These are phyloP conservation scores for Thamnophis sirtalis DNA, from an alignment of 2,113 vertebrate species.

Conservation along the genomic window DNA sequence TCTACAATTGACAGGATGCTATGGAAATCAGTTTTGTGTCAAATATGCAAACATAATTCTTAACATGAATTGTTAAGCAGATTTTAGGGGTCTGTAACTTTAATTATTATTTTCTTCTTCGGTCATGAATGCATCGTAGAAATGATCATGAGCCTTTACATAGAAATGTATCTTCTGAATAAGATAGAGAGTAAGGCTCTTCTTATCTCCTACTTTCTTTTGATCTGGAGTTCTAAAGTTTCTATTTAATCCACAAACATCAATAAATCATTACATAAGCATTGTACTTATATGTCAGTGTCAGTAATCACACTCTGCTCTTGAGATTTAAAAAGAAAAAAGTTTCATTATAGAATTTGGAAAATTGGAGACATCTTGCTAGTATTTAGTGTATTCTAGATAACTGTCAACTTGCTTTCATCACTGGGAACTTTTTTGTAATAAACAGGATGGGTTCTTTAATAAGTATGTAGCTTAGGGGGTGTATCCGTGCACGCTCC, in stretches of 20 bases:
- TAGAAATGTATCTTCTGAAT: background rate
- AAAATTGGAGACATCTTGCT: background rate
- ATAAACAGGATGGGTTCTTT: background rate
- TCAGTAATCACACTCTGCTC: background rate
- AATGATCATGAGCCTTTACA: background rate
- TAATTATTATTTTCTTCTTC: background rate
- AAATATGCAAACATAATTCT: background rate
- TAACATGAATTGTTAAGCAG: no score
- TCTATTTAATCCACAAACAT: background rate
- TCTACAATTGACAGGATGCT: background rate
- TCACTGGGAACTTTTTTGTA: background rate
- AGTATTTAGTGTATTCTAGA: background rate
- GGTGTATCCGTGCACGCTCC: rapidly evolving
- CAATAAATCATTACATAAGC: background rate
- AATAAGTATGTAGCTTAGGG: background rate
- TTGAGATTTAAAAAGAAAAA: background rate
- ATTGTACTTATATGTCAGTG: background rate
- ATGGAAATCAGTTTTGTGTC: background rate
- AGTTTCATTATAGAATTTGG: background rate
- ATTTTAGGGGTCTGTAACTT: background rate
- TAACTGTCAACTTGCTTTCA: background rate
- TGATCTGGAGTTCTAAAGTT: background rate
- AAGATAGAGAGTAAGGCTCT: background rate
- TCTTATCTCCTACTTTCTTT: background rate
- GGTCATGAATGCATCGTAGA: background rate